phyloP scores from a whole-genome alignment of 2,888 invertebrate species.

The Calliopum simillimum region DNA sequence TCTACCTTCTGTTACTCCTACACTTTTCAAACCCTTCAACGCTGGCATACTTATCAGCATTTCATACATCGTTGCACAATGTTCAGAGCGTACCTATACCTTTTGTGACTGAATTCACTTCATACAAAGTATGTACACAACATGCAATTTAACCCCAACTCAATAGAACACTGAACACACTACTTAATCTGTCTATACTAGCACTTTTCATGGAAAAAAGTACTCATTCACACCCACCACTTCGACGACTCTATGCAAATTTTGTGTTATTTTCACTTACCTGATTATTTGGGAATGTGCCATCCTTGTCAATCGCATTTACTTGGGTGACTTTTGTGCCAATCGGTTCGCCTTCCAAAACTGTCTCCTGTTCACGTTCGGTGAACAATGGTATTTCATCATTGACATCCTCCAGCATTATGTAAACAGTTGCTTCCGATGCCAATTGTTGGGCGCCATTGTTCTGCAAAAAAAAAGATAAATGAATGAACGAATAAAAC shows the following conservation, averaged over 20 bases:
- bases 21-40: neutral
- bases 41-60: slow-evolving; percentile 15
- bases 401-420: slow-evolving; percentile 95
- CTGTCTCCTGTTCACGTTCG: slow-evolving; percentile 94
- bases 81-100: neutral
- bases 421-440: slow-evolving; percentile 92
- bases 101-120: neutral
- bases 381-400: slow-evolving; percentile 97
- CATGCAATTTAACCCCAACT: neutral
- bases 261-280: slow-evolving; percentile 68
- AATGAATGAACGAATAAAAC: slow-evolving; percentile 16
- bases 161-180: neutral
- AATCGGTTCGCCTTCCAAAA: slow-evolving; percentile 93
- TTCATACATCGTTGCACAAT: slow-evolving; percentile 28
- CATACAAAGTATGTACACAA: neutral
- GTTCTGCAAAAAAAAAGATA: slow-evolving; percentile 78
- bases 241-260: neutral
- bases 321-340: slow-evolving; percentile 96
- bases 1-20: neutral
- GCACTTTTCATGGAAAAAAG: neutral
- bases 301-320: slow-evolving; percentile 96
- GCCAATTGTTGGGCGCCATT: slow-evolving; percentile 96
- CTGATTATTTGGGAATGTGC: slow-evolving; percentile 94
- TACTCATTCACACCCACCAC: neutral
- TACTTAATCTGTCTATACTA: too few species aligned